Evolutionary conservation across 2,888 invertebrate species (phyloP), one percentile per base, ranked within the genome.

Genomic region (Hydroisotoma schaefferi): DNA sequence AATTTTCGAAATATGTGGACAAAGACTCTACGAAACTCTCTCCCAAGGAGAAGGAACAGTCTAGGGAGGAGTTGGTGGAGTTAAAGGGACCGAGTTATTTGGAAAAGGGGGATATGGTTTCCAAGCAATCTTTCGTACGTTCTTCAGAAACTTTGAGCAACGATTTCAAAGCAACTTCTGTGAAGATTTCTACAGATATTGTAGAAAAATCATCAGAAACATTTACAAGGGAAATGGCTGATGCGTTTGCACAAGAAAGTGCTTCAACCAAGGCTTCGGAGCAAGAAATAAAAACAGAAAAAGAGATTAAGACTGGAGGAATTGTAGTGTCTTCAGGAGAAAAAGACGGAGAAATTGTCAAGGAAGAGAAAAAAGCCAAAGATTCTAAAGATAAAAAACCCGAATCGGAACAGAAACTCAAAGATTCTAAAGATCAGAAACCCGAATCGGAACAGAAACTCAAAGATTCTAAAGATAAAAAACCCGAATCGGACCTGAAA

Each of bases 1-100:
- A n/a, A n/a, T n/a, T n/a, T n/a, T n/a, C n/a, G n/a, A n/a, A n/a
- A n/a, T n/a, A n/a, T n/a, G n/a, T n/a, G n/a, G n/a, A n/a, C n/a
- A n/a, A n/a, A n/a, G n/a, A n/a, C n/a, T n/a, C n/a, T n/a, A 46
- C 59, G 3, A 63, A 63, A 40, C 33, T 63, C 4, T 59, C 59
- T 3, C 57, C 55, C 29, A 60, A 67, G 28, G 67, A 67, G 40
- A 64, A 61, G 46, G 63, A 61, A 40, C 63, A 65, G 27, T 61
- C 64, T 12, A 86, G 86, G 71, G 83, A 84, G 65, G 85, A 86
- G 52, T 87, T 88, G 28, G 85, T 86, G n/a, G 88, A 88, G 75
- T 79, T 87, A 68, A 84, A 87, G 66, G 84, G 85, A 74, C 85
- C 87, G n/a, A 40, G 8, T n/a, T n/a, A n/a, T n/a, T n/a, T n/a